phyloP scores from a whole-genome alignment of 2,797 vertebrate genomes.

The Oophaga sylvatica region DNA sequence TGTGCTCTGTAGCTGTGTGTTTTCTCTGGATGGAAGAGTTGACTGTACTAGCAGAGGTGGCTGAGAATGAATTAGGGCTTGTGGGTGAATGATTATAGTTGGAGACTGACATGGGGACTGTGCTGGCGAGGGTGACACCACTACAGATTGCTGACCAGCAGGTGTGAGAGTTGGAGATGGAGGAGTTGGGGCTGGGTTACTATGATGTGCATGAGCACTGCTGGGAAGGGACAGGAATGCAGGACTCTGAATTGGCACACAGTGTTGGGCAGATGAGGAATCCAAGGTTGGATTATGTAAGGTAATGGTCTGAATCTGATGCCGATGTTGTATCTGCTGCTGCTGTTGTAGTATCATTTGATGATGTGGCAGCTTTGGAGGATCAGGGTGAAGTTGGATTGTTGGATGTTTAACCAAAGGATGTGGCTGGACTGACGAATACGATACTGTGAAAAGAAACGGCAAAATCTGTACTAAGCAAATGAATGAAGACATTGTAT shows the following conservation, averaged over 20 bases:
- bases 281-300: conserved; percentile 81
- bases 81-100: conserved; percentile 80
- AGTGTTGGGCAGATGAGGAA: conserved; percentile 76
- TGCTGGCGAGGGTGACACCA: conserved; percentile 83
- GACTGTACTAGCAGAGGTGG: conserved; percentile 72
- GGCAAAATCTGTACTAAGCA: neutral
- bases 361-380: conserved; percentile 82
- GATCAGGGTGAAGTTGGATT: conserved; percentile 77
- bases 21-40: conserved; percentile 70
- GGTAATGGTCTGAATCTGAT: conserved; percentile 87
- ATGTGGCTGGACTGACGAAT: conserved; percentile 89
- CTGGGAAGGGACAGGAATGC: conserved; percentile 71
- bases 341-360: conserved; percentile 86
- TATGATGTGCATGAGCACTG: conserved; percentile 72
- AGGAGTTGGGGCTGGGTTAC: conserved; percentile 71
- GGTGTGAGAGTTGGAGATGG: conserved; percentile 77
- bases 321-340: conserved; percentile 72
- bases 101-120: conserved; percentile 84
- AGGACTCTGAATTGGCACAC: conserved; percentile 77
- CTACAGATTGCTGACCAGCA: conserved; percentile 85
- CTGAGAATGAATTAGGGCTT: conserved; percentile 79
- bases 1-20: conserved; percentile 65
- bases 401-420: conserved; percentile 87
- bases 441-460: conserved; percentile 82
- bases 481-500: neutral